phyloP scores from a whole-genome alignment of 2,888 invertebrate species.

The Colletes collaris region DNA sequence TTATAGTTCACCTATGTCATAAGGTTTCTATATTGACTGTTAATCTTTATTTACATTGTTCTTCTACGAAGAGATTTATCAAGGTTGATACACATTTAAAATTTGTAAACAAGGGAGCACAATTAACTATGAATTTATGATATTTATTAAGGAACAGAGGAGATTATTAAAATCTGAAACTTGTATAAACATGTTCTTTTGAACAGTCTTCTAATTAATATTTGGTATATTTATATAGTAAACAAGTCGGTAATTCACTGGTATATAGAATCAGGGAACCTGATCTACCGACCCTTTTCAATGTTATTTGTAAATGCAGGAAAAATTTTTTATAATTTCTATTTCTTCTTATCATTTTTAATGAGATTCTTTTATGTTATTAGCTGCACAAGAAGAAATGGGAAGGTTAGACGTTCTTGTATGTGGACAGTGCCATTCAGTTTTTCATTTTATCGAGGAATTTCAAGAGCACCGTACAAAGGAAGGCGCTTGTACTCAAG shows the following conservation, averaged over 20 bases:
- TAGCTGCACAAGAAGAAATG: constrained; percentile 91
- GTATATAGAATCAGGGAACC: constrained; percentile 25
- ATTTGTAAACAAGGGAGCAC: not conserved
- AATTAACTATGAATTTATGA: not conserved
- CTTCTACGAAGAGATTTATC: not conserved
- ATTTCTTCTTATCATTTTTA: not conserved
- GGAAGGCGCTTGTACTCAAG: constrained; percentile 85
- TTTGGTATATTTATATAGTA: not conserved
- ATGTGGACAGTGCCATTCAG: constrained; percentile 92
- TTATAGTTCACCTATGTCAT: not conserved
- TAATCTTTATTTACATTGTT: not conserved
- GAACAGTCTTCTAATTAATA: constrained; percentile 6
- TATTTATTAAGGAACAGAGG: not conserved
- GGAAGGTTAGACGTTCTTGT: constrained; percentile 90
- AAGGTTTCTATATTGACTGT: not conserved
- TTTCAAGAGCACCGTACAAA: constrained; percentile 89
- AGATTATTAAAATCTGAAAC: constrained; percentile 13
- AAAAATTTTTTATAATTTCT: not conserved
- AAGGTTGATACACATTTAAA: not conserved
- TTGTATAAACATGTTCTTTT: constrained; percentile 14
- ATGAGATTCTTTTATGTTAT: constrained; percentile 26
- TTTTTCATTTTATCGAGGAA: constrained; percentile 91
- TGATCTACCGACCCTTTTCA: constrained; percentile 15
- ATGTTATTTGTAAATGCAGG: not conserved
- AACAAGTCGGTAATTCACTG: constrained; percentile 15